Base-by-base conservation (phyloP, 2,113 vertebrate species). In the Myiopsitta monachus region DNA sequence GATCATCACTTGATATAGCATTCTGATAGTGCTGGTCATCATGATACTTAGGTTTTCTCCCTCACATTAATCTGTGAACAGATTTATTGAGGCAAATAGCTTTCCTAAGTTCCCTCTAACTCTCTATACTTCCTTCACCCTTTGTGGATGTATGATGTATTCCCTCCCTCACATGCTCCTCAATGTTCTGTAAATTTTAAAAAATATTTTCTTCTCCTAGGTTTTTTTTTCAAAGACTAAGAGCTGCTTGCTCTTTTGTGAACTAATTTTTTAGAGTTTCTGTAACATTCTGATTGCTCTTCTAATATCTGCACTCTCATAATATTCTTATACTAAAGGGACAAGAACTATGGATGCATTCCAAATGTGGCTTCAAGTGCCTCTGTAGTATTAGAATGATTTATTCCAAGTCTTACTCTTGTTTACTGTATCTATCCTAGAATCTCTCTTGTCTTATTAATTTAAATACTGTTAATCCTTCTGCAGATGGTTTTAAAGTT, bases 391-490 rank as follows among this genome's bases (percentile, higher is more conserved):
- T 91, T 79, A 75, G 55, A 70, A 43, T 85, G 43, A 81, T 85
- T 94, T 88, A 84, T 92, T 94, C 31, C 18, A 62, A 68, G 67
- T 91, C 63, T 82, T 87, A 66, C 31, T 87, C 62, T 70, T 93
- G 54, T 94, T 92, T 92, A 91, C 81, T 83, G 2, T 74, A 72
- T 88, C 75, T 89, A 52, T 72, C 41, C 46, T 73, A 62, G 73
- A 79, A 79, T 82, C 66, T 90, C 52, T 80, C 22, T 82, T 0
- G 0, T 52, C 0, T 77, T 77, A 91, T 38, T 94, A 74, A 85
- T 94, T 91, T 92, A 92, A 95, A 79, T 85, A 39, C 31, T 74
- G 15, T 81, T 96, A 92, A 96, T 92, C 64, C 55, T 90, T 26
- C 11, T 83, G 68, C 73, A 90, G 87, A 83, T 92, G 78, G 10